These are phyloP conservation scores for Salticus scenicus DNA, from an alignment of 2,888 invertebrate species.

Conservation along the genomic window DNA sequence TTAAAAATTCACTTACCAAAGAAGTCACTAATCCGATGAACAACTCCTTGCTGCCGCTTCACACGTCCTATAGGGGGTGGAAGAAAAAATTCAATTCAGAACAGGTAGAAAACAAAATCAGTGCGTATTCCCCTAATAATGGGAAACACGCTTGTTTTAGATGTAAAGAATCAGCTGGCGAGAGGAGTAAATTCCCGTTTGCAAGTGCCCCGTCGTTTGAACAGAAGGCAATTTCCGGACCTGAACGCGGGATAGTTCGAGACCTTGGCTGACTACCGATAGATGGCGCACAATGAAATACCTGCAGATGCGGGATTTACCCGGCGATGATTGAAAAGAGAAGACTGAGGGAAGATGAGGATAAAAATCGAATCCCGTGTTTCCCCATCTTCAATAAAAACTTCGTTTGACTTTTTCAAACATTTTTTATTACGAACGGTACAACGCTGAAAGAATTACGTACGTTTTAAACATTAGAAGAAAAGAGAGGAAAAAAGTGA, in stretches of 20 bases:
- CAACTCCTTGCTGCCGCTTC: not conserved
- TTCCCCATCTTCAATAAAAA: not conserved
- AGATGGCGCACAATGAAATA: slow-evolving; percentile 47
- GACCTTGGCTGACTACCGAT: slow-evolving; percentile 40
- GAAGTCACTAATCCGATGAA: not conserved
- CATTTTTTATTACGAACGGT: too few relatives aligned
- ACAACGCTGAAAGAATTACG: too few relatives aligned
- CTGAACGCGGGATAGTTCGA: not conserved
- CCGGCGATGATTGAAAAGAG: slow-evolving; percentile 7
- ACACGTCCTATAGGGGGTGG: slow-evolving; percentile 15
- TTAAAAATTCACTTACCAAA: not conserved
- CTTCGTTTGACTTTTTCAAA: not conserved
- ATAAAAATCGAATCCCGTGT: slow-evolving; percentile 3
- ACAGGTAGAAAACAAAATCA: not conserved
- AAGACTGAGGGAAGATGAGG: too few relatives aligned
- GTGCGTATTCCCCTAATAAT: not conserved
- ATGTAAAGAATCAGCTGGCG: slow-evolving; percentile 13
- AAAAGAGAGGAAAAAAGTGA: too few relatives aligned
- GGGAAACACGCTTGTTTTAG: slow-evolving; percentile 10
- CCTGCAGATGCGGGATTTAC: slow-evolving; percentile 53
- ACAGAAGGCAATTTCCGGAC: slow-evolving; percentile 18
- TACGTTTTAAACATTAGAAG: too few relatives aligned
- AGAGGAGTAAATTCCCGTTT: slow-evolving; percentile 10
- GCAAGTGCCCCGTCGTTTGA: slow-evolving; percentile 32
- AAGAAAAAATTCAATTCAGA: not conserved